phyloP scores from a whole-genome alignment of 2,113 vertebrate genomes.

The Naja naja region DNA sequence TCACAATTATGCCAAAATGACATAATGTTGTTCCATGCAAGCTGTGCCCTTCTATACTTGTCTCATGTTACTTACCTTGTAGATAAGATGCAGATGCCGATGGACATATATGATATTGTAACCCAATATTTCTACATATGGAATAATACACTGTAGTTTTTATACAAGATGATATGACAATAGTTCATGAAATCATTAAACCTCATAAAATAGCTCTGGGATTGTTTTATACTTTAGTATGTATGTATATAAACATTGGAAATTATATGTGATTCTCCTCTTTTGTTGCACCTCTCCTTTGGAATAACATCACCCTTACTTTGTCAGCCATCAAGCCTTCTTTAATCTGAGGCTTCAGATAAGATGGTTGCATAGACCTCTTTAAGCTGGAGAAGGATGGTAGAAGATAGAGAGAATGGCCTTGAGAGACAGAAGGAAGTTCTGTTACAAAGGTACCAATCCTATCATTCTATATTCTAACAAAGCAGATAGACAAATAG shows the following conservation, averaged over 20 bases:
- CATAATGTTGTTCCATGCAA: neutral
- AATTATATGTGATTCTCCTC: neutral
- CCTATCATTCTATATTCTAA: neutral
- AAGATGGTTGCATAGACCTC: neutral
- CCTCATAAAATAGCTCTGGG: neutral
- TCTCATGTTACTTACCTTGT: neutral
- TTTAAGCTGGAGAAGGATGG: neutral
- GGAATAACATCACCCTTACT: neutral
- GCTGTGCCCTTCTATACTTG: neutral
- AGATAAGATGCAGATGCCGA: neutral
- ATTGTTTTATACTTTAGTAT: neutral
- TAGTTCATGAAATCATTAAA: neutral
- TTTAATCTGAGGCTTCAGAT: neutral
- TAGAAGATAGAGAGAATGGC: neutral
- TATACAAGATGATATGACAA: neutral
- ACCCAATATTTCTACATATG: neutral
- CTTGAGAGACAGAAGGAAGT: neutral
- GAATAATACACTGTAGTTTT: neutral
- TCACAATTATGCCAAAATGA: neutral
- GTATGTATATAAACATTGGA: neutral
- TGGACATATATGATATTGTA: neutral
- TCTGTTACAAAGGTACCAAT: neutral
- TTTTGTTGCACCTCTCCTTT: neutral
- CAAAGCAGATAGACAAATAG: neutral
- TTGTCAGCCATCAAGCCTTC: neutral